phyloP scores from a whole-genome alignment of 2,888 invertebrate species.

The Chymomyza caudatula region DNA sequence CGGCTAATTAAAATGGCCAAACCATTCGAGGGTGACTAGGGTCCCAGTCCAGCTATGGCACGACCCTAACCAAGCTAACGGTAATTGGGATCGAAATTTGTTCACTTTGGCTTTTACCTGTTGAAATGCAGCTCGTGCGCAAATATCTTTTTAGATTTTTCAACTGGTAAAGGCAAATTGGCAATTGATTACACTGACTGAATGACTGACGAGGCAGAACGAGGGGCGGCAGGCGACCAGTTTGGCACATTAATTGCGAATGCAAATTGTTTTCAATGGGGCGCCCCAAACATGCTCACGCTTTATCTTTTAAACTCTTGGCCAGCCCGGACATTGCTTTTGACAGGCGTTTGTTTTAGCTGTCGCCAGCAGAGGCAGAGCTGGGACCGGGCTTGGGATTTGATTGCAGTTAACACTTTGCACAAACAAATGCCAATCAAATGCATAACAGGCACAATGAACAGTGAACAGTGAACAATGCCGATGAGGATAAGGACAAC shows the following conservation, averaged over 20 bases:
- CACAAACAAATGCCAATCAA: constrained; percentile 61
- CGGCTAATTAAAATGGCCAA: constrained; percentile 60
- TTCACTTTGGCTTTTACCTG: constrained; percentile 22
- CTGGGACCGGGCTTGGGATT: background rate
- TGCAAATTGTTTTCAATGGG: background rate
- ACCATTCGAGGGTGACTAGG: background rate
- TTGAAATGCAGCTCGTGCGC: constrained; percentile 6
- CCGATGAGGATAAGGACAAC: background rate
- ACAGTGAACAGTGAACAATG: background rate
- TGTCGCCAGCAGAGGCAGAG: background rate
- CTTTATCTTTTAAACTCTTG: background rate
- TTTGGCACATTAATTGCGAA: constrained; percentile 1
- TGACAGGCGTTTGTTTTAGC: constrained; percentile 42
- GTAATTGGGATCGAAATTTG: constrained; percentile 10
- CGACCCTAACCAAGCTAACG: background rate
- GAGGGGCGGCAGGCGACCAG: too few relatives aligned
- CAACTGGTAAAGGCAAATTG: background rate
- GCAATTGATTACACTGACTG: background rate
- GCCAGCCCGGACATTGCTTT: constrained; percentile 4
- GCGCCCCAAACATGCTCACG: background rate
- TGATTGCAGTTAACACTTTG: background rate
- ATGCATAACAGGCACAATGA: constrained; percentile 30
- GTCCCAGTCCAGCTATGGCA: background rate
- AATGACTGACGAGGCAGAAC: background rate
- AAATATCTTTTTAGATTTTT: background rate